Percentiles rank a stretch among this genome's conserved stretches.
These are phyloP conservation scores for Paralichthys olivaceus DNA, from an alignment of 2,113 vertebrate species.

Conservation along the genomic window DNA sequence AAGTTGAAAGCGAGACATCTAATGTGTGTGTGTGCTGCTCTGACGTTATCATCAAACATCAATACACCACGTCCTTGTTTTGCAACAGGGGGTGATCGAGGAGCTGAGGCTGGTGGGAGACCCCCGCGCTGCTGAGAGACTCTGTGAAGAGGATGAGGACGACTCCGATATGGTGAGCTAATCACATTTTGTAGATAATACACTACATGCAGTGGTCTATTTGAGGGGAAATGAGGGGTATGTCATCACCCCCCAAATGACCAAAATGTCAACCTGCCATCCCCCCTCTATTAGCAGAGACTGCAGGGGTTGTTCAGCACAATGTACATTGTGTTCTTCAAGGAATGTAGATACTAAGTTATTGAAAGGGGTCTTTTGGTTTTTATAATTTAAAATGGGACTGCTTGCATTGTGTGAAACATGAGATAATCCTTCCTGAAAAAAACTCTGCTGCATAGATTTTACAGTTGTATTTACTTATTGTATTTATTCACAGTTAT, in stretches of 20 bases:
- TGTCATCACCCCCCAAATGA: too few relatives aligned
- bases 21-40: neutral
- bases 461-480: too few relatives aligned
- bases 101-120: conserved; percentile 88
- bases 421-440: too few relatives aligned
- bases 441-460: too few relatives aligned
- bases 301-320: neutral
- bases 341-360: neutral
- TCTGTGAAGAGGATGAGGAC: conserved; percentile 92
- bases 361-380: neutral
- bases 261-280: neutral
- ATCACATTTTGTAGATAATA: neutral
- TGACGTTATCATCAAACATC: conserved; percentile 22
- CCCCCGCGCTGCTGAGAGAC: conserved; percentile 83
- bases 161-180: conserved; percentile 88
- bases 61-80: conserved; percentile 17
- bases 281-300: neutral
- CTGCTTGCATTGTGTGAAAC: too few relatives aligned
- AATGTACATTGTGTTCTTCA: neutral
- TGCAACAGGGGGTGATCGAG: conserved; percentile 86
- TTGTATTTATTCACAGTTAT: too few relatives aligned
- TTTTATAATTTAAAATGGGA: neutral
- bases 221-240: neutral
- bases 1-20: neutral
- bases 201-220: neutral